These are phyloP conservation scores for Gallinago paraguaiae DNA, from an alignment of 2,113 vertebrate species.

Conservation along the genomic window DNA sequence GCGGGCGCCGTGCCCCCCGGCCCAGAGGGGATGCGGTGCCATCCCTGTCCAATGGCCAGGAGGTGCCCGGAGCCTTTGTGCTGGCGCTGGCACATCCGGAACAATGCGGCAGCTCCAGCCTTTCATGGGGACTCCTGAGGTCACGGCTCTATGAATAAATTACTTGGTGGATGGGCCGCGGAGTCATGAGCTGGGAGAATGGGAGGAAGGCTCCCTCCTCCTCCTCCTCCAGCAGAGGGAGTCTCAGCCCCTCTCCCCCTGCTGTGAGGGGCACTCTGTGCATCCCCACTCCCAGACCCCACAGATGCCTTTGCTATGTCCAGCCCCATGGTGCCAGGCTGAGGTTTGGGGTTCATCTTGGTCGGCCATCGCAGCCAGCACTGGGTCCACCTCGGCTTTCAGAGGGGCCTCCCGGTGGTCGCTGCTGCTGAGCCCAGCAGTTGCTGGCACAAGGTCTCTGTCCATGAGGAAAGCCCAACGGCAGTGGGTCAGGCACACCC, in stretches of 20 bases:
- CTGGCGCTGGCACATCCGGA: background rate
- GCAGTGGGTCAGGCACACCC: background rate
- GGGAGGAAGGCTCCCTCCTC: background rate
- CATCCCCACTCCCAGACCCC: background rate
- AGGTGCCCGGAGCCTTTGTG: background rate
- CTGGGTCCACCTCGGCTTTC: background rate
- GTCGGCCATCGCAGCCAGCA: background rate
- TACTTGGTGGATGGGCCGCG: background rate
- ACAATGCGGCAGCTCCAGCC: background rate
- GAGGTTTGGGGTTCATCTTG: background rate
- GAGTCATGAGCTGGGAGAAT: background rate
- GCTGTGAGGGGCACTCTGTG: rapidly evolving
- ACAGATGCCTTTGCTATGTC: background rate
- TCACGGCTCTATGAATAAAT: background rate
- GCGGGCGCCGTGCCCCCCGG: rapidly evolving
- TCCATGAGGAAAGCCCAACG: background rate
- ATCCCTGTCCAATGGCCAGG: background rate
- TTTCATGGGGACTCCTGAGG: background rate
- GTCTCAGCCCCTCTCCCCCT: background rate
- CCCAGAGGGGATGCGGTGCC: background rate
- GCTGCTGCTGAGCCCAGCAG: background rate
- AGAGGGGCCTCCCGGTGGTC: background rate
- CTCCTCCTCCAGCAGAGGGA: background rate
- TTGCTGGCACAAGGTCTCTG: background rate
- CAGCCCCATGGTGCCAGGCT: rapidly evolving